Evolutionary conservation across 2,113 vertebrate genomes (phyloP).

Genomic region (Phodopus roborovskii): DNA sequence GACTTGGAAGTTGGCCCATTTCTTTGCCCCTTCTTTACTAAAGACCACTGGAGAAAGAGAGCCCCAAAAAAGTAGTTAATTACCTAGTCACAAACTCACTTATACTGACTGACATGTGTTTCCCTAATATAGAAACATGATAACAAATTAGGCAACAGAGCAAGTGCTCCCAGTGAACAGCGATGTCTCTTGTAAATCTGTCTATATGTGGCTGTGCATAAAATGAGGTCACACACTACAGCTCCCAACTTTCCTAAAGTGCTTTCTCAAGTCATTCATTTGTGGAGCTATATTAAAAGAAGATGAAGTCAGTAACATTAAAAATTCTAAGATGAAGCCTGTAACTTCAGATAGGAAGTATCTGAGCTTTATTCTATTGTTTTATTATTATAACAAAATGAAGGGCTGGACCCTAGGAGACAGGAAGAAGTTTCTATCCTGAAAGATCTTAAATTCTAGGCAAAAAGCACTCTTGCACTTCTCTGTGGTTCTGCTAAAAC

Average conservation of each 20-base stretch:
- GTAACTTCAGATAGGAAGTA: background rate
- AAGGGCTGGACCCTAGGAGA: background rate
- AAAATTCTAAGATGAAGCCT: conserved; percentile 15
- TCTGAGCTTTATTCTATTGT: background rate
- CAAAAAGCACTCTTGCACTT: background rate
- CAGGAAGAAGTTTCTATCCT: background rate
- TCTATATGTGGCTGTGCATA: background rate
- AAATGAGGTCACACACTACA: background rate
- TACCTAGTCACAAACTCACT: background rate
- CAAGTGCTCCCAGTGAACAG: background rate
- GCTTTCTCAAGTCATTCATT: background rate
- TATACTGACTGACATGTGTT: background rate
- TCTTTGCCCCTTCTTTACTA: background rate
- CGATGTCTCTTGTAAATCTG: background rate
- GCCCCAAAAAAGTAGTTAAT: background rate
- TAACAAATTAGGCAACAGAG: background rate
- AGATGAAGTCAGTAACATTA: conserved; percentile 22
- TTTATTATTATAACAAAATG: conserved; percentile 11
- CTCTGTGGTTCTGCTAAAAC: background rate
- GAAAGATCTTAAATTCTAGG: background rate
- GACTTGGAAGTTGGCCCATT: background rate
- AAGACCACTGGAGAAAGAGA: background rate
- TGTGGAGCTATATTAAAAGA: background rate
- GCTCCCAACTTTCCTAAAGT: background rate
- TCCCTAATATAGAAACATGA: background rate